Conservation (phyloP, 1,140 invertebrate genomes). For the Tachypleus tridentatus region DNA sequence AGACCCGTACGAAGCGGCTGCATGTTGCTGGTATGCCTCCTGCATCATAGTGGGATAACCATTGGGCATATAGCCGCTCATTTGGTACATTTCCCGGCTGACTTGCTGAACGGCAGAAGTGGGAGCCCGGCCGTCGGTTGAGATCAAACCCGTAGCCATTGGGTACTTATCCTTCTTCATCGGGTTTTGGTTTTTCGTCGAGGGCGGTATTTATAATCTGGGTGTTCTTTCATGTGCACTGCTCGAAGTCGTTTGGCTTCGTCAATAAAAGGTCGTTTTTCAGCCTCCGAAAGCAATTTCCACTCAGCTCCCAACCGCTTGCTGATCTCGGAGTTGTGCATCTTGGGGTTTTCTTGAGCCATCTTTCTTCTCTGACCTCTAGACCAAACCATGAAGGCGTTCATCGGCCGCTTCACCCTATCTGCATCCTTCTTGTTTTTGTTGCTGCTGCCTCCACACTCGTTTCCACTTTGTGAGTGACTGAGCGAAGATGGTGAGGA, state of each 20-base stretch:
- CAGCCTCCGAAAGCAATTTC: conserved; percentile 91
- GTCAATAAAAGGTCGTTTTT: conserved; percentile 98
- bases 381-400: conserved; percentile 99
- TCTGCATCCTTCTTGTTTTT: conserved; percentile 39
- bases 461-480: not conserved
- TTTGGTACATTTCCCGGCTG: conserved; percentile 53
- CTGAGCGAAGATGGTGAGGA: too few relatives aligned
- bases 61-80: conserved; percentile 96
- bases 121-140: conserved; percentile 34
- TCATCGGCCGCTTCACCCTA: conserved; percentile 97
- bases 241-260: conserved; percentile 96
- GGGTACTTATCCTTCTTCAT: conserved; percentile 95
- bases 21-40: conserved; percentile 58
- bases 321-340: conserved; percentile 99
- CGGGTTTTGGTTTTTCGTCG: conserved; percentile 77
- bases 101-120: conserved; percentile 36
- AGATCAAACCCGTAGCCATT: conserved; percentile 43
- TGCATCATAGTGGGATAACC: conserved; percentile 66
- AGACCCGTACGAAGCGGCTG: conserved; percentile 31
- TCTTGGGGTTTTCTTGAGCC: conserved; percentile 99
- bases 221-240: conserved; percentile 99
- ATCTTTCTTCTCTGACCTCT: conserved; percentile 94
- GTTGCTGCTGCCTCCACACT: not conserved
- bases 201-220: conserved; percentile 91
- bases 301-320: conserved; percentile 95